Base-by-base conservation (phyloP, 2,888 invertebrate genomes). In the Melanargia galathea region DNA sequence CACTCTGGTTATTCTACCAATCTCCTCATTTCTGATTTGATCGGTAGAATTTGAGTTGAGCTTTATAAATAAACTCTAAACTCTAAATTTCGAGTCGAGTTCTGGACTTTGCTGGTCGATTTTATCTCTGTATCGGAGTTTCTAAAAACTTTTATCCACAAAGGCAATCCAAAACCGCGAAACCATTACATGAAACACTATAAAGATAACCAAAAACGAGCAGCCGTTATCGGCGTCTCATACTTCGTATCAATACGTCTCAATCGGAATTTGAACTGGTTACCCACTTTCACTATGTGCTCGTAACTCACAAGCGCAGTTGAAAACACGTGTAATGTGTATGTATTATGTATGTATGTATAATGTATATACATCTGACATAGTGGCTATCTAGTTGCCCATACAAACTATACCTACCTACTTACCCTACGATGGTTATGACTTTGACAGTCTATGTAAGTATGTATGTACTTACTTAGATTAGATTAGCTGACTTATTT, bases 271-370 rank as follows among this genome's bases (percentile, higher is more conserved):
- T 70, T 68, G 71, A 68, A 64, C 68, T 45, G 67, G 70, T 71
- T 65, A 71, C 68, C 70, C 62, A 69, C 71, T 71, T 71, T 68
- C 69, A 26, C 26, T 68, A 70, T 66, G 66, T 58, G 57, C 60
- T 54, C 59, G 51, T 49, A 52, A 45, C 18, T 22, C 26, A n/a
- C 8, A 61, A 48, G 43, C 60, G 65, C 52, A 61, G n/a, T n/a
- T 54, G 57, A 55, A 55, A 33, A 46, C 30, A 46, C 35, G 57
- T 64, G 55, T 46, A 35, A n/a, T n/a, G n/a, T n/a, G n/a, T n/a
- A n/a, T n/a, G n/a, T n/a, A n/a, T n/a, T n/a, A n/a, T n/a, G n/a
- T n/a, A n/a, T n/a, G n/a, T n/a, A n/a, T n/a, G n/a, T n/a, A n/a
- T n/a, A n/a, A n/a, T 20, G 60, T 46, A 8, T 60, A 56, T 60